These are phyloP conservation scores for Halotydeus destructor DNA, from an alignment of 1,140 invertebrate genomes.

Conservation along the genomic window DNA sequence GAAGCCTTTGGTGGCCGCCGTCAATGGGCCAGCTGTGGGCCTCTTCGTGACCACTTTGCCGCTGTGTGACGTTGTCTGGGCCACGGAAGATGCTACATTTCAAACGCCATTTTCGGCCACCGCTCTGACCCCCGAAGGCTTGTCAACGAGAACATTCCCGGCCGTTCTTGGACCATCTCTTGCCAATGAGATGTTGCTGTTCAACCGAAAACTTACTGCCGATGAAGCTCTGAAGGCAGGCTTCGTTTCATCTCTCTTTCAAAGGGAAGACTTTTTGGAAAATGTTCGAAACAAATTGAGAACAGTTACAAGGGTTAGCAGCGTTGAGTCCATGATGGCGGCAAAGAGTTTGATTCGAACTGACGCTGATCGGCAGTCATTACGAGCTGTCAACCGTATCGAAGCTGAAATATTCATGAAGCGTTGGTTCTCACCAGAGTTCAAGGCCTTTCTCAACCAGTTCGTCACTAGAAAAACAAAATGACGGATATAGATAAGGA, in stretches of 20 bases:
- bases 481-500: no score
- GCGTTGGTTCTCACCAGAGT: constrained; percentile 38
- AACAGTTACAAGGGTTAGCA: constrained; percentile 7
- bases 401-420: constrained; percentile 34
- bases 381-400: constrained; percentile 31
- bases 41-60: constrained; percentile 57
- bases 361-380: constrained; percentile 14
- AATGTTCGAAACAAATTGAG: constrained; percentile 29
- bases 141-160: constrained; percentile 62
- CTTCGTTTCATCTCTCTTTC: constrained; percentile 47
- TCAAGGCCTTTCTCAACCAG: no score
- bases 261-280: constrained; percentile 29
- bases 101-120: constrained; percentile 58
- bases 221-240: constrained; percentile 38
- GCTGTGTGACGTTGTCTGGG: constrained; percentile 71
- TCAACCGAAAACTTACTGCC: constrained; percentile 55
- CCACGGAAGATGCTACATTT: constrained; percentile 63
- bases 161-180: constrained; percentile 45
- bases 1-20: constrained; percentile 62
- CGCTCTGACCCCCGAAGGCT: constrained; percentile 57
- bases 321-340: constrained; percentile 6
- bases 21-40: constrained; percentile 87
- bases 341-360: constrained; percentile 11
- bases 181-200: constrained; percentile 55
- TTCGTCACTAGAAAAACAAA: no score